These are phyloP conservation scores for Scomberomorus guttatus DNA, from an alignment of 2,797 vertebrate genomes.

Conservation along the genomic window DNA sequence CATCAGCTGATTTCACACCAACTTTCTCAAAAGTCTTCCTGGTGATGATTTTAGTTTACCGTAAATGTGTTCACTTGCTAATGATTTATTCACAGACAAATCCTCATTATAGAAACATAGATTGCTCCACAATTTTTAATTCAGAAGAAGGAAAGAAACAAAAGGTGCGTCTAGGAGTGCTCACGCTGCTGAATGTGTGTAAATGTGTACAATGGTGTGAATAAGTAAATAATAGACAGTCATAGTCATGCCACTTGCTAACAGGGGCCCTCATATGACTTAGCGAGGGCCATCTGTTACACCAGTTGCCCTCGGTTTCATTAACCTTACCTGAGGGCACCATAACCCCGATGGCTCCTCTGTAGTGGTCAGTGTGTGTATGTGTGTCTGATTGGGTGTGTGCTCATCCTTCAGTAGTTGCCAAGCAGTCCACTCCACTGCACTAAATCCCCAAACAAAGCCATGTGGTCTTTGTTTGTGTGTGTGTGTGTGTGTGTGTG, in stretches of 20 bases:
- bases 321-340: constrained; percentile 71
- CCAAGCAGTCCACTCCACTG: constrained; percentile 66
- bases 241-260: constrained; percentile 43
- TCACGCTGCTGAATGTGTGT: constrained; percentile 58
- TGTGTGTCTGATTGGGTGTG: constrained; percentile 28
- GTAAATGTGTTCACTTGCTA: background rate
- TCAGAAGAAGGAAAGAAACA: constrained; percentile 21
- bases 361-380: constrained; percentile 22
- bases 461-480: constrained; percentile 50
- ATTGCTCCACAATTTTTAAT: constrained; percentile 3
- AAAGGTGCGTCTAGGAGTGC: constrained; percentile 12
- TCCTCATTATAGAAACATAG: background rate
- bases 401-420: constrained; percentile 61
- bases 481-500: constrained; percentile 16
- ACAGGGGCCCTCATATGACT: constrained; percentile 65
- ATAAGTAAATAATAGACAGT: constrained; percentile 68
- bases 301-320: constrained; percentile 63
- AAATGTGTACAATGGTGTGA: constrained; percentile 69
- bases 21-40: background rate
- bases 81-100: background rate
- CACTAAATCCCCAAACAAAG: constrained; percentile 73
- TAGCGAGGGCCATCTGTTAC: constrained; percentile 74
- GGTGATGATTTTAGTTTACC: background rate
- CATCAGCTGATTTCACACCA: background rate
- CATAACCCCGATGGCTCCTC: constrained; percentile 69